phyloP scores from a whole-genome alignment of 1,140 invertebrate species.

The Drosophila busckii region DNA sequence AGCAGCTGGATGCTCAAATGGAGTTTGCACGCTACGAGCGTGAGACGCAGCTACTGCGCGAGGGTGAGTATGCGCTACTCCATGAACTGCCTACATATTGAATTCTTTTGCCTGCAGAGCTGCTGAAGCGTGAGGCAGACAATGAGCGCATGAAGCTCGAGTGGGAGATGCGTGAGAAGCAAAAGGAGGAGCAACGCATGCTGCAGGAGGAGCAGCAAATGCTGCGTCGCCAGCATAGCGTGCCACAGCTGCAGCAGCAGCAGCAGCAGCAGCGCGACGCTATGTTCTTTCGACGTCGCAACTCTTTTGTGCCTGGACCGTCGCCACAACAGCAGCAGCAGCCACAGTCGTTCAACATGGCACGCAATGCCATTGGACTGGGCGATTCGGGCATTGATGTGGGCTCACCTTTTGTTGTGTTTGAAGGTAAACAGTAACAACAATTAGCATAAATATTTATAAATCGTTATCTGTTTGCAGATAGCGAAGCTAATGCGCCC shows the following conservation, averaged over 20 bases:
- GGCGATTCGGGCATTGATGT: conserved; percentile 45
- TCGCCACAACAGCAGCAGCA: conserved; percentile 87
- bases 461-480: too few relatives aligned
- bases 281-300: too few relatives aligned
- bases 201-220: conserved; percentile 85
- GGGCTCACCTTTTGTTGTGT: conserved; percentile 54
- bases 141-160: conserved; percentile 91
- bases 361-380: conserved; percentile 79
- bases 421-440: conserved; percentile 40
- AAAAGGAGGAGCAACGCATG: conserved; percentile 87
- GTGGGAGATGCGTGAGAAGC: conserved; percentile 91
- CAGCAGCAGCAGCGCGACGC: conserved; percentile 92
- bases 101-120: conserved; percentile 82
- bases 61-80: conserved; percentile 81
- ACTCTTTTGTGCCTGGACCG: too few relatives aligned
- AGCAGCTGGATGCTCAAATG: conserved; percentile 96
- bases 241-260: conserved; percentile 85
- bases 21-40: conserved; percentile 94
- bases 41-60: conserved; percentile 91
- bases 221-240: conserved; percentile 85
- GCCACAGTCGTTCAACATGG: conserved; percentile 89
- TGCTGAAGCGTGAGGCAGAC: conserved; percentile 90
- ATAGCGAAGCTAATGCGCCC: too few relatives aligned
- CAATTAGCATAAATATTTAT: too few relatives aligned
- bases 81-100: too few relatives aligned